Evolutionary conservation across 2,113 vertebrate species (phyloP).

Genomic region (Mesitornis unicolor): DNA sequence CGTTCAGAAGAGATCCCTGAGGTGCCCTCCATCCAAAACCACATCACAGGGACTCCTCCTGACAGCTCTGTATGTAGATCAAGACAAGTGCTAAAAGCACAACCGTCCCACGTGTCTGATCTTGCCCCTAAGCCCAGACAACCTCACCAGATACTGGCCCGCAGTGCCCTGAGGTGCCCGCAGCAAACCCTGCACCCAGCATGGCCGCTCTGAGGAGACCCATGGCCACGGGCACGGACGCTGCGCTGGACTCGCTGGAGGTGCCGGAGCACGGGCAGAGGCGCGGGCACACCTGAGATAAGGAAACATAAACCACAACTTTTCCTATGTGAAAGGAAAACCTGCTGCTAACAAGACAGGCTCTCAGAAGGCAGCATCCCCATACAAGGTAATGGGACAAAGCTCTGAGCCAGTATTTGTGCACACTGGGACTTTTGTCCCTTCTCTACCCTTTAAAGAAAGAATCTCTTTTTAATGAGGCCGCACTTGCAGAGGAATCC

Average conservation of each 20-base stretch:
- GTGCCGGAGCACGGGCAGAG: background rate
- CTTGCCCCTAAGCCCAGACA: background rate
- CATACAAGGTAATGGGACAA: background rate
- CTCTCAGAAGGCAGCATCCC: background rate
- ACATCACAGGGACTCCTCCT: background rate
- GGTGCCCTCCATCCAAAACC: background rate
- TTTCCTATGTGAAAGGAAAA: background rate
- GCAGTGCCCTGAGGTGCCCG: too few relatives aligned
- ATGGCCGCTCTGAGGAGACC: too few relatives aligned
- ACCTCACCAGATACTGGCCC: too few relatives aligned
- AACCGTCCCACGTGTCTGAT: background rate
- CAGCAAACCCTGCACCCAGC: too few relatives aligned
- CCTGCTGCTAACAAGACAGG: background rate
- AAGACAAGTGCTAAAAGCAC: background rate
- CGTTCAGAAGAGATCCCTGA: background rate
- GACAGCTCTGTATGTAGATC: background rate
- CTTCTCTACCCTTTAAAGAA: background rate
- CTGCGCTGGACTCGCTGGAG: rapidly evolving
- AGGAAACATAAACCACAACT: background rate
- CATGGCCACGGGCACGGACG: too few relatives aligned
- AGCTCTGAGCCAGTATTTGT: background rate
- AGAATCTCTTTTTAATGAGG: background rate
- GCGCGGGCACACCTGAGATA: background rate
- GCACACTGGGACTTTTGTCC: background rate
- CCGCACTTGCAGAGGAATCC: background rate